A percentile compares a stretch with the other conserved stretches of the same genome.
These are phyloP conservation scores for Semotilus atromaculatus DNA, from an alignment of 2,797 vertebrate genomes.

Conservation along the genomic window DNA sequence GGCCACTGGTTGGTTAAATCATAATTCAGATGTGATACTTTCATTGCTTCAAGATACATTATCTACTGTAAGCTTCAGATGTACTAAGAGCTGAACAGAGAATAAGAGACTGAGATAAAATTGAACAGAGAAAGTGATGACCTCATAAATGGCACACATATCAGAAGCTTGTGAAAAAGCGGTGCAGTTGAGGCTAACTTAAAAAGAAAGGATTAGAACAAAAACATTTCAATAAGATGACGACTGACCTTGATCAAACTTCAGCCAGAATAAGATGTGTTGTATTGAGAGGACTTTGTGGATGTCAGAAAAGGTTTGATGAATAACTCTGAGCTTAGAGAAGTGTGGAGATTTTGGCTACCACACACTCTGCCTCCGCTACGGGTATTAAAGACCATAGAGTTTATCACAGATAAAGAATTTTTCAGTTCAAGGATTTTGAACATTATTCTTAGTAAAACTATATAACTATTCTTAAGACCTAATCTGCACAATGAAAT, in stretches of 20 bases:
- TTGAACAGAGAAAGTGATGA: constrained; percentile 16
- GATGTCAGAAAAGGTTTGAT: constrained; percentile 20
- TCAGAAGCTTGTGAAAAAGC: constrained; percentile 16
- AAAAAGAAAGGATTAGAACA: constrained; percentile 32
- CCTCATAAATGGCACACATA: constrained; percentile 14
- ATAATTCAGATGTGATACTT: background rate
- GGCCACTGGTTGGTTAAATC: background rate
- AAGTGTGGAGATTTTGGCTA: background rate
- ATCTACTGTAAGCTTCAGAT: constrained; percentile 15
- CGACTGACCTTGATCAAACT: constrained; percentile 64
- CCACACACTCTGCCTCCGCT: background rate
- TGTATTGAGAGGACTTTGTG: constrained; percentile 42
- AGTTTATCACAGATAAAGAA: constrained; percentile 1
- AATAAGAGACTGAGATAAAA: constrained; percentile 14
- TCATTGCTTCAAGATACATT: background rate
- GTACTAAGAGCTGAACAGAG: constrained; percentile 3
- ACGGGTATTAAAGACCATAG: background rate
- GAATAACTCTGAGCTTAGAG: constrained; percentile 2
- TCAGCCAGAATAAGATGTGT: constrained; percentile 44
- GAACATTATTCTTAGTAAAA: background rate
- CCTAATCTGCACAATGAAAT: background rate
- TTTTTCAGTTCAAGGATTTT: constrained; percentile 18
- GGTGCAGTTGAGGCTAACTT: background rate
- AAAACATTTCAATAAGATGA: constrained; percentile 29
- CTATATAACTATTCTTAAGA: background rate